Evolutionary conservation across 2,113 vertebrate genomes (phyloP).

Genomic region (Chrysochloris asiatica): DNA sequence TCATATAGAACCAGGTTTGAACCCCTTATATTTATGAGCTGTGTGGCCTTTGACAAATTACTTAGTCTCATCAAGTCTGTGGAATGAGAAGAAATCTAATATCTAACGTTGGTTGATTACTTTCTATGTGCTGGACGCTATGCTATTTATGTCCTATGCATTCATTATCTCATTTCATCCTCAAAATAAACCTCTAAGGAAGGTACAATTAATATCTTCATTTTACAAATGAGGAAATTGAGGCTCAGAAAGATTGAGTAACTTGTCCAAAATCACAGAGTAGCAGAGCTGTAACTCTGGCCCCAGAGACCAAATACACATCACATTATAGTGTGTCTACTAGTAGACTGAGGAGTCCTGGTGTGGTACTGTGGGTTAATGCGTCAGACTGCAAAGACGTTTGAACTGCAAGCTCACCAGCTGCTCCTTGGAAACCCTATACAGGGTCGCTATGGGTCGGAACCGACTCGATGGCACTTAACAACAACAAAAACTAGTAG

Average conservation of each 20-base stretch:
- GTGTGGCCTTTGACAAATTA: background rate
- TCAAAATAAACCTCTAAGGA: conserved; percentile 52
- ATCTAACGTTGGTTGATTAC: conserved; percentile 35
- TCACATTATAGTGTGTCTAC: background rate
- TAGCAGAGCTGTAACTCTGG: background rate
- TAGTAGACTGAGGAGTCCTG: too few relatives aligned
- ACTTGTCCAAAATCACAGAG: conserved; percentile 11
- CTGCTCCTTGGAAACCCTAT: too few relatives aligned
- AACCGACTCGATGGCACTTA: too few relatives aligned
- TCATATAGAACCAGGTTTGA: background rate
- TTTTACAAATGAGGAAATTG: conserved; percentile 47
- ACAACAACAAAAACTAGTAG: too few relatives aligned
- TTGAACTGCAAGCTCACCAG: too few relatives aligned
- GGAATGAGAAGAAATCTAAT: conserved; percentile 22
- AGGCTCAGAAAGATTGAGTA: conserved; percentile 36
- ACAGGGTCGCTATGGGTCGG: too few relatives aligned
- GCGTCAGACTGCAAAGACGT: too few relatives aligned
- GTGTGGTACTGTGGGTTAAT: too few relatives aligned
- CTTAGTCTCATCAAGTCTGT: background rate
- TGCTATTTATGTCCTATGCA: conserved; percentile 42
- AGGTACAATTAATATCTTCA: conserved; percentile 53
- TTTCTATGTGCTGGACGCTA: background rate
- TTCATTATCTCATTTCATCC: conserved; percentile 56
- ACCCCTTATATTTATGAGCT: background rate
- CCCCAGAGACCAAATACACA: background rate